Evolutionary conservation across 1,140 invertebrate species (phyloP).

Genomic region (Pogonognathellus flavescens): DNA sequence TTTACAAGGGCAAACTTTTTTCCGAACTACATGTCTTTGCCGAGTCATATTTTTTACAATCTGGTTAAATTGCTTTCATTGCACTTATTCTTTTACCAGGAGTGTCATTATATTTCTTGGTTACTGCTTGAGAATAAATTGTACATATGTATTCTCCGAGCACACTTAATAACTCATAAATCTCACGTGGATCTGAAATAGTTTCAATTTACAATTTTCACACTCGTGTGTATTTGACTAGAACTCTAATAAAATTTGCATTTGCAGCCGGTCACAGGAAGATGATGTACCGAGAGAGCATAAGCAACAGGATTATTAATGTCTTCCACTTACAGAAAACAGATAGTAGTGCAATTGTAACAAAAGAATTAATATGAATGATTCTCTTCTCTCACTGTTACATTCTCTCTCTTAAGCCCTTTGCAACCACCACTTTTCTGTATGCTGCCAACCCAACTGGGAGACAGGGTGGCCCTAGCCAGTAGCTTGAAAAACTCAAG

Average conservation of each 20-base stretch:
- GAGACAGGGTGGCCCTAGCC: slow-evolving; percentile 28
- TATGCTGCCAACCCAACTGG: not conserved
- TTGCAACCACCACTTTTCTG: not conserved
- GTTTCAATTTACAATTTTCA: slow-evolving; percentile 44
- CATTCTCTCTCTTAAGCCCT: not conserved
- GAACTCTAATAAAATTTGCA: slow-evolving; percentile 43
- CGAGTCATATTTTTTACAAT: slow-evolving; percentile 20
- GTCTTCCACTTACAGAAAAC: slow-evolving; percentile 38
- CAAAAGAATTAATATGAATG: slow-evolving; percentile 45
- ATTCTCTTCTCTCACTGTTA: not conserved
- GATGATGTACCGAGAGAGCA: not conserved
- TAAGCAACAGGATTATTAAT: slow-evolving; percentile 24
- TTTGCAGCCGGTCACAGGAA: not conserved
- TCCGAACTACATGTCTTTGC: not conserved
- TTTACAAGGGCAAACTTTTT: slow-evolving; percentile 42
- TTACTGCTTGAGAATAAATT: not conserved
- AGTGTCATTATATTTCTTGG: not conserved
- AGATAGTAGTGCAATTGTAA: slow-evolving; percentile 38
- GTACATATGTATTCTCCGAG: slow-evolving; percentile 8
- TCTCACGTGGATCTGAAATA: slow-evolving; percentile 37
- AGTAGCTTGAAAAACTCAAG: slow-evolving; percentile 38
- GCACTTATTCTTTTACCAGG: not conserved
- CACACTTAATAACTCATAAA: slow-evolving; percentile 31
- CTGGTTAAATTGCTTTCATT: slow-evolving; percentile 11
- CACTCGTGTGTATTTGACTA: slow-evolving; percentile 31